Conservation (phyloP, 2,888 invertebrate species). For the Sphinx pinastri region DNA sequence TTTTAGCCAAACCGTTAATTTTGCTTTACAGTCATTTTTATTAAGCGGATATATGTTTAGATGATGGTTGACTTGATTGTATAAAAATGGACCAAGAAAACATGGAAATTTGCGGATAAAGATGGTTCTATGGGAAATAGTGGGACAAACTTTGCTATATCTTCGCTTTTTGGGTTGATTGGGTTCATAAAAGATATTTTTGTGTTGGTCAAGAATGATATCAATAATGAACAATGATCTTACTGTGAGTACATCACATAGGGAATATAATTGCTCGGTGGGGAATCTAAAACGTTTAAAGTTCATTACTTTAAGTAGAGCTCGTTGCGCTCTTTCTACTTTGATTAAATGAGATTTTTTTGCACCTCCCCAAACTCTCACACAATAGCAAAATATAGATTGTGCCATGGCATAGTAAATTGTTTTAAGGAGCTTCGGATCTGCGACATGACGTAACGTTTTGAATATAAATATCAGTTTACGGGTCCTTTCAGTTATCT, state of each 20-base stretch:
- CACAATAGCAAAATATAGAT: not conserved
- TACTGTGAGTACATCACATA: not conserved
- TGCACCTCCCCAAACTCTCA: too few species aligned
- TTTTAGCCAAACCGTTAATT: slow-evolving; percentile 2
- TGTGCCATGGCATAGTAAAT: slow-evolving; percentile 6
- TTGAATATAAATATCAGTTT: slow-evolving; percentile 2
- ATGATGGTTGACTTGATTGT: too few species aligned
- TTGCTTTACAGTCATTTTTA: not conserved
- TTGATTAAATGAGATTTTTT: too few species aligned
- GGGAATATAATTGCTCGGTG: not conserved
- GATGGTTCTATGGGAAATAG: not conserved
- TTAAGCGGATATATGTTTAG: not conserved
- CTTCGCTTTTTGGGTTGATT: slow-evolving; percentile 4
- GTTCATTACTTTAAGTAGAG: not conserved
- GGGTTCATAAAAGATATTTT: not conserved
- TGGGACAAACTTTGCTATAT: not conserved
- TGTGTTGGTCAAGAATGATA: not conserved
- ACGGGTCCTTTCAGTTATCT: not conserved
- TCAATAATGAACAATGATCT: not conserved
- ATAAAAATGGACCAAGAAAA: too few species aligned
- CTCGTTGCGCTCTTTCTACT: not conserved
- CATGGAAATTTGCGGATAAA: too few species aligned
- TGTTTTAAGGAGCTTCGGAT: not conserved
- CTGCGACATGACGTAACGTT: not conserved
- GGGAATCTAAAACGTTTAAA: not conserved